These are phyloP conservation scores for Apolygus lucorum DNA, from an alignment of 1,140 invertebrate species.

Conservation along the genomic window DNA sequence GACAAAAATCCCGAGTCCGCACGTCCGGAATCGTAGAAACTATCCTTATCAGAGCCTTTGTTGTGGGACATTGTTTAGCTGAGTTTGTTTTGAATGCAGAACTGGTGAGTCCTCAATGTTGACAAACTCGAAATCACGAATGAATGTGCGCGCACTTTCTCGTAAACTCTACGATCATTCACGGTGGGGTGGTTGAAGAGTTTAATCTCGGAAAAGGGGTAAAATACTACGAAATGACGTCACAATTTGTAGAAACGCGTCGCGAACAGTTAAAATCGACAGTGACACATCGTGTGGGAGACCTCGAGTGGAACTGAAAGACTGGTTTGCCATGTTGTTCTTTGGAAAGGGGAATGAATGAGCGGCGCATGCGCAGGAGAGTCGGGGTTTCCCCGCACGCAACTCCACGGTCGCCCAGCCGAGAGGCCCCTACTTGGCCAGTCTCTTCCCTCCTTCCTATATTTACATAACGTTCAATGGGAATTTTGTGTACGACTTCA, in stretches of 20 bases:
- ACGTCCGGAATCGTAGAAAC: slow-evolving; percentile 37
- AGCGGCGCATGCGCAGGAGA: neutral
- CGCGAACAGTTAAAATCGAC: neutral
- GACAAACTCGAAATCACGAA: neutral
- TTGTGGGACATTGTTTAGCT: neutral
- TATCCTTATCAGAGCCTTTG: neutral
- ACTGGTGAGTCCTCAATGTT: neutral
- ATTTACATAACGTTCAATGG: too few species aligned
- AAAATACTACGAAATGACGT: neutral
- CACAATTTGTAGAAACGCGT: neutral
- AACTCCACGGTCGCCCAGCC: neutral
- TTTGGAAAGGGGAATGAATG: neutral
- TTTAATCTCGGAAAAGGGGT: neutral
- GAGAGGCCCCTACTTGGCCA: neutral
- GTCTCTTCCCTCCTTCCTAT: too few species aligned
- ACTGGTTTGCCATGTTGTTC: neutral
- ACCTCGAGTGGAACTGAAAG: neutral
- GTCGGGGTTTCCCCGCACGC: neutral
- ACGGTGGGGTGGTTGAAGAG: too few species aligned
- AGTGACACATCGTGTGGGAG: neutral
- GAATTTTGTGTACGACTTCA: too few species aligned
- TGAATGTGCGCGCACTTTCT: too few species aligned
- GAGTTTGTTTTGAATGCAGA: neutral
- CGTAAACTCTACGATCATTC: neutral
- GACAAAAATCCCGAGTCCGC: slow-evolving; percentile 49